These are phyloP conservation scores for Tachyglossus aculeatus DNA, from an alignment of 2,797 vertebrate genomes.

Conservation along the genomic window DNA sequence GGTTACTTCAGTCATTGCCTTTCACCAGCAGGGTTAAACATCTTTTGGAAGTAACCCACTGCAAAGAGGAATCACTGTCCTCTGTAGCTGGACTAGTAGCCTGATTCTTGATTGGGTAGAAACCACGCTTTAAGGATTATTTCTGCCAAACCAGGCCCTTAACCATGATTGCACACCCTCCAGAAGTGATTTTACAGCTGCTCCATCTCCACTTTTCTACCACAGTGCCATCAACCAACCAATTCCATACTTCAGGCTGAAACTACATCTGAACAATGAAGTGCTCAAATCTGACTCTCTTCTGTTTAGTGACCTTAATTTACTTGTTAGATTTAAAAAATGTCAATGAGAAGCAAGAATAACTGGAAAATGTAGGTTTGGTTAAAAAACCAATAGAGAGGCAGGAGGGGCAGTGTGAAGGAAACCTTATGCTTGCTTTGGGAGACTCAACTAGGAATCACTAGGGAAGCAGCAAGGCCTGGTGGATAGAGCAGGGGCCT, in stretches of 20 bases:
- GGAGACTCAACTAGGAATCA: no score
- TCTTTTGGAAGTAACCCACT: not conserved
- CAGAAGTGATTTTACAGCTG: slow-evolving; percentile 4
- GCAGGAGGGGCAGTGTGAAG: slow-evolving; percentile 21
- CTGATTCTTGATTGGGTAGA: not conserved
- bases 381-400: slow-evolving; percentile 45
- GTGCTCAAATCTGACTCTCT: slow-evolving; percentile 38
- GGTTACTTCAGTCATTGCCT: no score
- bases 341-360: slow-evolving; percentile 29
- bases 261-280: slow-evolving; percentile 8
- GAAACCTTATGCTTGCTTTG: slow-evolving; percentile 32
- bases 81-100: not conserved
- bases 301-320: slow-evolving; percentile 48
- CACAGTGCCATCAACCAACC: slow-evolving; percentile 8
- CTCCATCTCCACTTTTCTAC: slow-evolving; percentile 9
- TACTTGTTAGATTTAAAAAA: slow-evolving; percentile 62
- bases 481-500: no score
- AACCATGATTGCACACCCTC: not conserved
- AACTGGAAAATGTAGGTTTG: slow-evolving; percentile 59
- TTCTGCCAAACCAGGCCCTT: slow-evolving; percentile 1
- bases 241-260: not conserved
- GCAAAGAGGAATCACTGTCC: not conserved
- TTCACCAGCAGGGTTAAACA: not conserved
- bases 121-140: not conserved
- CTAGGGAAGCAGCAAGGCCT: no score